A percentile compares a stretch with the other conserved stretches of the same genome.
These are phyloP conservation scores for Otolemur crassicaudatus DNA, from an alignment of 2,797 vertebrate species.

Conservation along the genomic window DNA sequence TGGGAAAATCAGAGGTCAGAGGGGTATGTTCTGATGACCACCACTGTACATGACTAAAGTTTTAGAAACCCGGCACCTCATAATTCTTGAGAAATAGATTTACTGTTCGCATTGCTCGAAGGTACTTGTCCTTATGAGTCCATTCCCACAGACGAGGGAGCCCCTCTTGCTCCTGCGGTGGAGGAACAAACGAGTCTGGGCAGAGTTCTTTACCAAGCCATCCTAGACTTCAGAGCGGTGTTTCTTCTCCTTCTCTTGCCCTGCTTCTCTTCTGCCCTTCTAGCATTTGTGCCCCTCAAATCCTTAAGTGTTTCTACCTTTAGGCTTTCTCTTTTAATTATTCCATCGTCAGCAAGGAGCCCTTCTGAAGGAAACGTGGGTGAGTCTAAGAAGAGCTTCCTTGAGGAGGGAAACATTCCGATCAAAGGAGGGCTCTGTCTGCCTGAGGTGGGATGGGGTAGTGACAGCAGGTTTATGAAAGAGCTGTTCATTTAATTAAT, in stretches of 20 bases:
- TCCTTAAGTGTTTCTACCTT: background rate
- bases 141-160: background rate
- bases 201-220: slow-evolving; percentile 14
- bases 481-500: slow-evolving; percentile 80
- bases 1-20: background rate
- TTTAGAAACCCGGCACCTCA: background rate
- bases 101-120: background rate
- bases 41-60: background rate
- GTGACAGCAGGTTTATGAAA: slow-evolving; percentile 75
- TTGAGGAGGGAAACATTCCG: slow-evolving; percentile 76
- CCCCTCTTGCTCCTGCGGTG: background rate
- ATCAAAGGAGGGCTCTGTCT: slow-evolving; percentile 56
- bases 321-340: background rate
- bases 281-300: background rate
- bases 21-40: background rate
- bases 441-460: background rate
- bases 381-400: slow-evolving; percentile 47
- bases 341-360: background rate
- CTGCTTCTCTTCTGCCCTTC: background rate
- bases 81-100: background rate
- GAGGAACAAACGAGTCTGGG: background rate
- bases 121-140: slow-evolving; percentile 12
- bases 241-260: slow-evolving; percentile 33
- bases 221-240: background rate
- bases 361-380: slow-evolving; percentile 66